Percentiles rank a stretch among this genome's conserved stretches.
Evolutionary conservation across 1,140 invertebrate genomes (phyloP).

Genomic region (Heliconius himera): DNA sequence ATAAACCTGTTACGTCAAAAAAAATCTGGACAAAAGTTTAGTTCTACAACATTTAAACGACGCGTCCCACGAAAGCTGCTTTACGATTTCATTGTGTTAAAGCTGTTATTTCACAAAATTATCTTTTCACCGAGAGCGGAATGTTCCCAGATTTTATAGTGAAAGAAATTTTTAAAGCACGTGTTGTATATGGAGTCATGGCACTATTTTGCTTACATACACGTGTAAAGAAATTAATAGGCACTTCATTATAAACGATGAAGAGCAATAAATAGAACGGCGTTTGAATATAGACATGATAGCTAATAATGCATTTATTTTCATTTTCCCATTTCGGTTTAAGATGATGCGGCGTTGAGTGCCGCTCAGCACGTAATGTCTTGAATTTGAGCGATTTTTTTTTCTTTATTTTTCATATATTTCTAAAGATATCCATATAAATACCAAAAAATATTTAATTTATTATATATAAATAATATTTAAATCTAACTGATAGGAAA

Average conservation of each 20-base stretch:
- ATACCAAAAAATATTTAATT: too few relatives aligned
- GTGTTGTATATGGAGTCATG: background rate
- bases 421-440: too few relatives aligned
- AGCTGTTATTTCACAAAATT: slow-evolving; percentile 1
- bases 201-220: background rate
- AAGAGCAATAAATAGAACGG: background rate
- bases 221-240: background rate
- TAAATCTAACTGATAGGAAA: too few relatives aligned
- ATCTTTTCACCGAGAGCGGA: background rate
- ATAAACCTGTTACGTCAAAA: background rate
- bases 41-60: background rate
- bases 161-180: background rate
- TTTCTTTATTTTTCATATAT: too few relatives aligned
- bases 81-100: slow-evolving; percentile 10
- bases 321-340: too few relatives aligned
- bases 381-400: too few relatives aligned
- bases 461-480: too few relatives aligned
- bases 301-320: too few relatives aligned
- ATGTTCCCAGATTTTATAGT: background rate
- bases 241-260: background rate
- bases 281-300: too few relatives aligned
- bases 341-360: too few relatives aligned
- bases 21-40: background rate
- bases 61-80: background rate
- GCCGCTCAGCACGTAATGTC: too few relatives aligned